These are phyloP conservation scores for Paracyclopina nana DNA, from an alignment of 1,140 invertebrate species.

Conservation along the genomic window DNA sequence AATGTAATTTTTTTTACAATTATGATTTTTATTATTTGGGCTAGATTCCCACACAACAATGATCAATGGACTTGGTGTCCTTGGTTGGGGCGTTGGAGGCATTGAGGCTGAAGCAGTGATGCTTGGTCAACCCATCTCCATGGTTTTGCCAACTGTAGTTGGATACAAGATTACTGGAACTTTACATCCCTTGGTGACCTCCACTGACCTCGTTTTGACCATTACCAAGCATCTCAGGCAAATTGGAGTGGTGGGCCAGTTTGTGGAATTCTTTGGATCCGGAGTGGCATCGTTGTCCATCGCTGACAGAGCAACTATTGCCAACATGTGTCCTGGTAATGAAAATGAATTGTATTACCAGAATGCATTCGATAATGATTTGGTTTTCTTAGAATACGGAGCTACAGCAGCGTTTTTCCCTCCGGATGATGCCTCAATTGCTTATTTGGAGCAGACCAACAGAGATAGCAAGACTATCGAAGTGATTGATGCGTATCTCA, in stretches of 20 bases:
- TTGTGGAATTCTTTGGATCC: slow-evolving; percentile 93
- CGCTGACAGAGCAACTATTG: slow-evolving; percentile 79
- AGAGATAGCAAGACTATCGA: slow-evolving; percentile 58
- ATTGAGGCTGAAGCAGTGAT: slow-evolving; percentile 78
- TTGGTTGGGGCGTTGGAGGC: slow-evolving; percentile 41
- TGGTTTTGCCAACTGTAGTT: slow-evolving; percentile 86
- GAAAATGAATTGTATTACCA: too few relatives aligned
- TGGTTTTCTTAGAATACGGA: too few relatives aligned
- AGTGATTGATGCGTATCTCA: slow-evolving; percentile 62
- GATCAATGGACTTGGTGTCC: slow-evolving; percentile 70
- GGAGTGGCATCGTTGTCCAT: slow-evolving; percentile 74
- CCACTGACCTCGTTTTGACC: slow-evolving; percentile 90
- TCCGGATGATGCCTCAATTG: slow-evolving; percentile 63
- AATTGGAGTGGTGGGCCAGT: slow-evolving; percentile 89
- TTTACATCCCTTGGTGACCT: slow-evolving; percentile 64
- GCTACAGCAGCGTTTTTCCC: slow-evolving; percentile 92
- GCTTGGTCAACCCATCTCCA: slow-evolving; percentile 78
- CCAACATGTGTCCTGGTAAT: slow-evolving; percentile 96
- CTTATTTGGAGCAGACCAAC: slow-evolving; percentile 61
- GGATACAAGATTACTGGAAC: slow-evolving; percentile 73
- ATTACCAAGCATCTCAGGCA: slow-evolving; percentile 51
- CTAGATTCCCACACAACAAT: slow-evolving; percentile 98
- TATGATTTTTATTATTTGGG: slow-evolving; percentile 46
- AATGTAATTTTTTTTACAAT: background rate
- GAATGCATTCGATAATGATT: too few relatives aligned